Conservation (phyloP, 2,113 vertebrate genomes). For the Scolopax mira region DNA sequence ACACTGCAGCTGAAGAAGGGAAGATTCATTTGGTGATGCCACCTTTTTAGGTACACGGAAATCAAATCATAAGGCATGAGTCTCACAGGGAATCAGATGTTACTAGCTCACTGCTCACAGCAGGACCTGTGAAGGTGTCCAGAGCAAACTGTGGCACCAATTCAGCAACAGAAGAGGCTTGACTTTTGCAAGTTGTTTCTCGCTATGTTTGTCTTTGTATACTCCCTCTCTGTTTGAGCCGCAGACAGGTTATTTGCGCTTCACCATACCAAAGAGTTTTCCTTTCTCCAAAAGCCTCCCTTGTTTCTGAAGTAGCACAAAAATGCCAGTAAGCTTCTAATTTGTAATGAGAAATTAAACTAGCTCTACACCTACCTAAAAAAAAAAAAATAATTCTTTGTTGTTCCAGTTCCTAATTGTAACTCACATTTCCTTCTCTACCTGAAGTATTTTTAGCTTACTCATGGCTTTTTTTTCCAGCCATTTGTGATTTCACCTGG, state of each 20-base stretch:
- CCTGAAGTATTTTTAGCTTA: not conserved
- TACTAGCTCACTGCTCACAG: not conserved
- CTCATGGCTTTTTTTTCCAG: not conserved
- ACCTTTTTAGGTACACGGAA: not conserved
- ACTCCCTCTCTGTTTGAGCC: not conserved
- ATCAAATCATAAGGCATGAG: rapidly evolving
- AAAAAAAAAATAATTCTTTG: not conserved
- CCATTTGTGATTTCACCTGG: not conserved
- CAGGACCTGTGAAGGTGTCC: not conserved
- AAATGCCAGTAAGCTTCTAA: not conserved
- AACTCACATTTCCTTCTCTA: not conserved
- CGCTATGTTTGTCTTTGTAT: not conserved
- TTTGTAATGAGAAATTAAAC: not conserved
- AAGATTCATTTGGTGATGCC: not conserved
- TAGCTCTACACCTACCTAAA: not conserved
- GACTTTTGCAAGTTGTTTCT: not conserved
- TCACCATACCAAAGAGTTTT: not conserved
- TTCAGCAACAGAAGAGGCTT: not conserved
- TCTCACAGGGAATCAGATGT: not conserved
- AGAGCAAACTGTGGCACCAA: not conserved
- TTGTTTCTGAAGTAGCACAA: not conserved
- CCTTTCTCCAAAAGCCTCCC: not conserved
- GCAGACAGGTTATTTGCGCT: not conserved
- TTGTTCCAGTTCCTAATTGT: not conserved
- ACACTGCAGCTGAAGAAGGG: not conserved